phyloP scores from a whole-genome alignment of 2,113 vertebrate genomes.

The Benitochromis conjunctus region DNA sequence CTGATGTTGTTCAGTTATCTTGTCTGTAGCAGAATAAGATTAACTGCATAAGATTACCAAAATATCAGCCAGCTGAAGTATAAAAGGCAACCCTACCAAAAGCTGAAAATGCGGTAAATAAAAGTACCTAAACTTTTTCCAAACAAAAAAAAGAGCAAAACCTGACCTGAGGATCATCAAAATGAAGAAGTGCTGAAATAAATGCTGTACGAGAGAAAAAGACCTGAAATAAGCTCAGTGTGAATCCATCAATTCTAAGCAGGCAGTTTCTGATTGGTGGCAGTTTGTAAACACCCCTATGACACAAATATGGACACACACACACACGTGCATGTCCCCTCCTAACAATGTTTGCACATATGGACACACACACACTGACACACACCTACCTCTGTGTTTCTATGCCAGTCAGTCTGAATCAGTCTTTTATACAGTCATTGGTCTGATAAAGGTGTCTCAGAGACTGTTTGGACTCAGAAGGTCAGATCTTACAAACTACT shows the following conservation, averaged over 20 bases:
- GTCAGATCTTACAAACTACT: no score
- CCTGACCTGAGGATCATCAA: neutral
- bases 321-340: neutral
- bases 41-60: no score
- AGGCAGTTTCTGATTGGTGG: neutral
- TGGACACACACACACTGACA: neutral
- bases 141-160: neutral
- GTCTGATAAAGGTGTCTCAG: neutral
- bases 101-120: neutral
- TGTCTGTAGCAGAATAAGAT: neutral
- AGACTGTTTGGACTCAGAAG: neutral
- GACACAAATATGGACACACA: neutral
- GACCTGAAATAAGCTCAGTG: neutral
- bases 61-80: neutral
- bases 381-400: neutral
- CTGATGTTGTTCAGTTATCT: neutral
- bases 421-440: neutral
- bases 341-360: neutral
- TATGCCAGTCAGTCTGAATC: neutral
- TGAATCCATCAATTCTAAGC: no score
- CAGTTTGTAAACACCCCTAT: neutral
- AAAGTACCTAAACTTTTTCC: neutral
- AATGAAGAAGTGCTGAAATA: neutral
- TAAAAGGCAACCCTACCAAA: neutral
- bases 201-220: neutral